A percentile compares a stretch with the other conserved stretches of the same genome.
These are phyloP conservation scores for Todiramphus saurophagus DNA, from an alignment of 2,113 vertebrate species.

Conservation along the genomic window DNA sequence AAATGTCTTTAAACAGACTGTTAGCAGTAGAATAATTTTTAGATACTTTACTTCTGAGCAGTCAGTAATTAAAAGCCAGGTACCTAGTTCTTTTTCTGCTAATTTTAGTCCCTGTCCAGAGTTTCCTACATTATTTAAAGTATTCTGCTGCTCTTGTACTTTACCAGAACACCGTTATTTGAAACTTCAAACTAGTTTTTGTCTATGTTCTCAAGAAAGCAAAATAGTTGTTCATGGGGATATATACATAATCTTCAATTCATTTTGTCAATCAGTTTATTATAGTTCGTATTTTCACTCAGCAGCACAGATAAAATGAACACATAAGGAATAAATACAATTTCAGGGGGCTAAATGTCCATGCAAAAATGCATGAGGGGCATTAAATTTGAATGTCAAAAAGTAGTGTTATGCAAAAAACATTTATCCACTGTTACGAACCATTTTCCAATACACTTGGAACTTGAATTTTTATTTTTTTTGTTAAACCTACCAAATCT, in stretches of 20 bases:
- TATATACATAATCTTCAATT: not conserved
- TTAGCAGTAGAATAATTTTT: not conserved
- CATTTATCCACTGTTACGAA: not conserved
- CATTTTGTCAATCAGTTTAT: slow-evolving; percentile 5
- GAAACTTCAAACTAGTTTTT: not conserved
- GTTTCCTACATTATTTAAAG: not conserved
- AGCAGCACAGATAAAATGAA: not conserved
- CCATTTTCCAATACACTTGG: not conserved
- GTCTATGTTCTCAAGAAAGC: not conserved
- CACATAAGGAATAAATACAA: not conserved
- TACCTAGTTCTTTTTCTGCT: not conserved
- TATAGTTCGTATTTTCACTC: slow-evolving; percentile 35
- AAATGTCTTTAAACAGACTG: not conserved
- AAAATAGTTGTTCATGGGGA: not conserved
- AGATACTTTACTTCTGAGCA: not conserved
- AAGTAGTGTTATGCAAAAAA: not conserved
- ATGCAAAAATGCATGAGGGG: not conserved
- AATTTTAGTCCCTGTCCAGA: not conserved
- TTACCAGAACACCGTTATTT: not conserved
- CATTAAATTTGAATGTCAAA: not conserved
- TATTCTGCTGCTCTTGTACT: not conserved
- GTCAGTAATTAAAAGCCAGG: not conserved
- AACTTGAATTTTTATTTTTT: not conserved
- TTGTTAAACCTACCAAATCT: not conserved
- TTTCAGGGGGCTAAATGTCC: not conserved